Percentiles rank a stretch among this genome's conserved stretches.
Evolutionary conservation across 1,140 invertebrate genomes (phyloP).

Genomic region (Cryptotermes secundus): DNA sequence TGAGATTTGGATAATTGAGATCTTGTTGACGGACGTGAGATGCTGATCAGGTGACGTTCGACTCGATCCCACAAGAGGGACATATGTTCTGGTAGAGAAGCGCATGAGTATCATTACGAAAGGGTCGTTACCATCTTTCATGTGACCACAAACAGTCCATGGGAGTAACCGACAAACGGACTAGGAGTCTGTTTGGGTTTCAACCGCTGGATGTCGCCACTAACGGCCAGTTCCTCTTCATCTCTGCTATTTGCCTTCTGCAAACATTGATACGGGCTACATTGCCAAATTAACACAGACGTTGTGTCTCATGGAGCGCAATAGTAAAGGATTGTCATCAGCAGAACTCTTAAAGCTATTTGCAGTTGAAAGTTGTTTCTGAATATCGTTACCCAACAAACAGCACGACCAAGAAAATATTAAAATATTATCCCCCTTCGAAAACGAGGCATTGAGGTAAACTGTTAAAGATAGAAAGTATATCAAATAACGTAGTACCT

Average conservation of each 20-base stretch:
- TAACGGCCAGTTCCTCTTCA: not conserved
- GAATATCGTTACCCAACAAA: too few species aligned
- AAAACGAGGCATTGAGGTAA: too few species aligned
- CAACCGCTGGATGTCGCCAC: not conserved
- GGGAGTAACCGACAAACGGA: not conserved
- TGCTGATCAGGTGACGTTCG: not conserved
- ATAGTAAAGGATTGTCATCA: too few species aligned
- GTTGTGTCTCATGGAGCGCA: too few species aligned
- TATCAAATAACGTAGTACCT: too few species aligned
- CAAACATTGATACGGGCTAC: not conserved
- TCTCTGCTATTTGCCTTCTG: not conserved
- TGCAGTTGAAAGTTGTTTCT: too few species aligned
- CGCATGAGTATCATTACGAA: not conserved
- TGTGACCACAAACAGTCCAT: not conserved
- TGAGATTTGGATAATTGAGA: too few species aligned
- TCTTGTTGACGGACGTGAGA: not conserved
- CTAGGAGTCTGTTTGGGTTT: not conserved
- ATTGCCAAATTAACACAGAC: not conserved
- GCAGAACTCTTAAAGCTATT: too few species aligned
- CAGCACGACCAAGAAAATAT: too few species aligned
- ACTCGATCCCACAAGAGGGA: not conserved
- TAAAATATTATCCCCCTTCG: too few species aligned
- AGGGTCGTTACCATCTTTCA: not conserved
- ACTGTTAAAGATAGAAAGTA: too few species aligned
- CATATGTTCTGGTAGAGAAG: not conserved